Percentiles rank a stretch among this genome's conserved stretches.
Evolutionary conservation across 2,113 vertebrate species (phyloP).

Genomic region (Heliornis fulica): DNA sequence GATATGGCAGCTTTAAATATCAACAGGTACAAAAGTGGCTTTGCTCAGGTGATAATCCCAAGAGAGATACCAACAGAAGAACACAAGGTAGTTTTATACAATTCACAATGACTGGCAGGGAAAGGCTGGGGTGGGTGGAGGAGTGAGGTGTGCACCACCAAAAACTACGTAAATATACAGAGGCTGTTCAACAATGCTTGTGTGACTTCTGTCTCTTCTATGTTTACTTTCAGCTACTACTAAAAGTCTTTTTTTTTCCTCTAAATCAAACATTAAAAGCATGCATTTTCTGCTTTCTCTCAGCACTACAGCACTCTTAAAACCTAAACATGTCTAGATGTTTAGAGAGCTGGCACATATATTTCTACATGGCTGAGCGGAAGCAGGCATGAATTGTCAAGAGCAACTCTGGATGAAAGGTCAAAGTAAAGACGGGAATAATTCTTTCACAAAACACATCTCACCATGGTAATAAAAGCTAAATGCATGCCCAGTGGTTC

Average conservation of each 20-base stretch:
- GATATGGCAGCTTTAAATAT: neutral
- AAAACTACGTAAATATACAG: neutral
- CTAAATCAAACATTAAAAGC: neutral
- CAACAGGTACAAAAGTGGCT: neutral
- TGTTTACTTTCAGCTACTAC: neutral
- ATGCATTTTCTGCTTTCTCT: neutral
- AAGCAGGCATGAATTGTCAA: slow-evolving; percentile 45
- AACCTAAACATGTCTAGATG: neutral
- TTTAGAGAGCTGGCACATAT: neutral
- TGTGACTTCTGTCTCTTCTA: neutral
- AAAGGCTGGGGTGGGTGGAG: neutral
- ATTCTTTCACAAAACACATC: neutral
- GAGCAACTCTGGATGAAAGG: slow-evolving; percentile 32
- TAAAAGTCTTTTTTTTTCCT: neutral
- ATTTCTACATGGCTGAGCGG: neutral
- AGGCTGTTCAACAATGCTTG: neutral
- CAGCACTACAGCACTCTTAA: neutral
- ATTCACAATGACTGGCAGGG: neutral
- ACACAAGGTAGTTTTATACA: neutral
- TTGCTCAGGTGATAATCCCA: neutral
- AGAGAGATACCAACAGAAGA: neutral
- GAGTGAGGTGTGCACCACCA: neutral
- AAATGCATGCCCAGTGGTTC: neutral
- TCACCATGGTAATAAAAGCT: slow-evolving; percentile 1
- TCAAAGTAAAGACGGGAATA: slow-evolving; percentile 1